Evolutionary conservation across 1,140 invertebrate species (phyloP), one percentile per base, ranked within the genome.

Genomic region (Zaprionus camerounensis): DNA sequence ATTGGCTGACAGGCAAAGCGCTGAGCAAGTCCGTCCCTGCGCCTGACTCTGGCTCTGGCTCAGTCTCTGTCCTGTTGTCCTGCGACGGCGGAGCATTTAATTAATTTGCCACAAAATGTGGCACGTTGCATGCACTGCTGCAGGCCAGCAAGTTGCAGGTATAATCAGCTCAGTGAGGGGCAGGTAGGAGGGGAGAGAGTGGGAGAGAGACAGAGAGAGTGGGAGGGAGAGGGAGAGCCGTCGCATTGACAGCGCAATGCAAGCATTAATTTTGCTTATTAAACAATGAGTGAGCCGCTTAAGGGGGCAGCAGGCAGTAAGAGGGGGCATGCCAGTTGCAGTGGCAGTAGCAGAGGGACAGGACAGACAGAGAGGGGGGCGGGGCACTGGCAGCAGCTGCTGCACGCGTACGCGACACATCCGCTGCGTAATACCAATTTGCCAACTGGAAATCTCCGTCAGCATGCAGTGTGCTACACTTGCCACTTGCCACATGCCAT

Each of bases 101-200:
- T 87, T 87, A 87, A 87, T 87, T 88, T 88, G 78, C 83, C 78
- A 84, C 85, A 84, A 87, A 88, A 84, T 87, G 74, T 84, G 76
- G 83, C 69, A 58, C 61, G 67, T 66, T 62, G 67, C 53, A 65
- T 64, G 59, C 67, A 41, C 6, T 22, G 57, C 71, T 55, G 36
- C 38, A 20, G 72, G 71, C 76, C 55, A 58, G 59, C 49, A 22
- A 80, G 69, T 64, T 73, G 46, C 59, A 64, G 67, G 65, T 69
- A 83, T 84, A 84, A 83, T 81, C 75, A 76, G 77, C 78, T 58
- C 24, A 41, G 3, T 41, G 12, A 15, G 12, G 15, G 13, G 38
- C 15, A 66, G 38, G 38, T 0, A 66, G 55, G 56, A 12, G 17
- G 9, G 9, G 20, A 22, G 6, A 34, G 31, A 34, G 31, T 11